These are phyloP conservation scores for Sipha flava DNA, from an alignment of 1,140 invertebrate genomes.

Conservation along the genomic window DNA sequence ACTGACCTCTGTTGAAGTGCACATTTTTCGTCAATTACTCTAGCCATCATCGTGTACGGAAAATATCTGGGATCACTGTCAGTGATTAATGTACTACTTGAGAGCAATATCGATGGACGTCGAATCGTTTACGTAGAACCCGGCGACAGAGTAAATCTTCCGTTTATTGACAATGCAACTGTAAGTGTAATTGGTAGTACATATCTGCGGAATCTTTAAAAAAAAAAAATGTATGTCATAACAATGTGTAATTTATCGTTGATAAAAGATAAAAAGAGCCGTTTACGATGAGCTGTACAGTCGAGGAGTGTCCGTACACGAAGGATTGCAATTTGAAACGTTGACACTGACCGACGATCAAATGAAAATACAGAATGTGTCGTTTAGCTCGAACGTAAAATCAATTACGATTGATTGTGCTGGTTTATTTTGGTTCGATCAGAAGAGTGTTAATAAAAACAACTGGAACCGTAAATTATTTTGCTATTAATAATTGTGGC, in stretches of 20 bases:
- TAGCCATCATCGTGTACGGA: neutral
- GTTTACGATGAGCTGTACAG: neutral
- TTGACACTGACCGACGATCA: neutral
- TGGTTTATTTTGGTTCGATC: slow-evolving; percentile 6
- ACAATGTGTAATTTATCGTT: too few relatives aligned
- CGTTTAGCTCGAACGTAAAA: neutral
- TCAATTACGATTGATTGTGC: neutral
- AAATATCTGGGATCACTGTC: neutral
- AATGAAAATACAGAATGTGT: neutral
- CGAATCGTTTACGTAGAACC: neutral
- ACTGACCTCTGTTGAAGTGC: too few relatives aligned
- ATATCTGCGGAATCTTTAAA: neutral
- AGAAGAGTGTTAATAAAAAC: neutral
- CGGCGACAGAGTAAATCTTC: neutral
- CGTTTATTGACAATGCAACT: neutral
- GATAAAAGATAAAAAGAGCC: neutral
- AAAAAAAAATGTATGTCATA: neutral
- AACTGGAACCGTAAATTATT: neutral
- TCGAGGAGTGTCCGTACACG: neutral
- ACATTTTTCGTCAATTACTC: neutral
- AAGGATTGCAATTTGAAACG: neutral
- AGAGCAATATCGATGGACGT: neutral
- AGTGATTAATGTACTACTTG: neutral
- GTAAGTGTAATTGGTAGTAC: neutral
- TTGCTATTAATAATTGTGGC: neutral